Conservation (phyloP, 2,888 invertebrate genomes). For the Amphimallon solstitiale region DNA sequence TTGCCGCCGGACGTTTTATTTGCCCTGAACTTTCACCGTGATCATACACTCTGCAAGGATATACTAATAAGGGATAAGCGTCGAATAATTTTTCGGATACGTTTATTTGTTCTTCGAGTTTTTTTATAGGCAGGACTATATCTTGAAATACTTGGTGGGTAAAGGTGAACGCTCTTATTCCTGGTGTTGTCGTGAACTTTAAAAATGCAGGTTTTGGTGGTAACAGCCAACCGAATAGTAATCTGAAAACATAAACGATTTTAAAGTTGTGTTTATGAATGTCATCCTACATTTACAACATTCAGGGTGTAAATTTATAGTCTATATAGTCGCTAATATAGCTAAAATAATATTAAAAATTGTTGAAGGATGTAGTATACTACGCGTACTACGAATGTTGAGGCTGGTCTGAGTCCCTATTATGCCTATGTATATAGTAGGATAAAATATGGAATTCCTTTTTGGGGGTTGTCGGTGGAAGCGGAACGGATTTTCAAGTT, state of each 20-base stretch:
- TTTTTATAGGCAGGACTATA: conserved; percentile 73
- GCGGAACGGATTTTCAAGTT: no score
- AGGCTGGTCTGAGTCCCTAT: no score
- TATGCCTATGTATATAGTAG: no score
- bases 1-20: conserved; percentile 66
- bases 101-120: conserved; percentile 72
- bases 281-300: no score
- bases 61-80: conserved; percentile 74
- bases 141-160: conserved; percentile 79
- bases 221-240: conserved; percentile 73
- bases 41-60: conserved; percentile 74
- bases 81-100: conserved; percentile 71
- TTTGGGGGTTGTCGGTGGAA: no score
- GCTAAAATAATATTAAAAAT: no score
- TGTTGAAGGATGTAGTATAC: no score
- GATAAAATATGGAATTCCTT: no score
- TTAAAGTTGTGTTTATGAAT: background rate
- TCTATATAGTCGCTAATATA: no score
- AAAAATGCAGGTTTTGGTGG: conserved; percentile 78
- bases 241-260: conserved; percentile 52
- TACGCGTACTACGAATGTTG: no score
- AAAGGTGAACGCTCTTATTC: conserved; percentile 74
- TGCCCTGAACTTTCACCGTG: conserved; percentile 71
- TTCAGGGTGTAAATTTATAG: no score
- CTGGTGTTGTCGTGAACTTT: conserved; percentile 77